Evolutionary conservation across 2,888 invertebrate genomes (phyloP), one percentile per base, ranked within the genome.

Genomic region (Galerucella calmariensis): DNA sequence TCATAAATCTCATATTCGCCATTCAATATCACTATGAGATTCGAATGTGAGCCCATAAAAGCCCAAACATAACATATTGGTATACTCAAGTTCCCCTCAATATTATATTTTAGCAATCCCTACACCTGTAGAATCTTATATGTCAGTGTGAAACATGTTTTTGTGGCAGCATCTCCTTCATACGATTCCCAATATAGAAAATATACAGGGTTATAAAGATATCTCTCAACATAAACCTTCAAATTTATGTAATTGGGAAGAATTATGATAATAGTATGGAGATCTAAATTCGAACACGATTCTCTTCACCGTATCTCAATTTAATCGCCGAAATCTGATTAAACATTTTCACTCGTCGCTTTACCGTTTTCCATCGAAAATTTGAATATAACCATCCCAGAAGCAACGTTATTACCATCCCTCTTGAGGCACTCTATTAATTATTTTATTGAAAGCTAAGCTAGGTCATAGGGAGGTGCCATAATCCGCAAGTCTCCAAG

Each of bases 371-470:
- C 80, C 81, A 80, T 81, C 78, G 81, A 82, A 84, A 84, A 84
- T 84, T 83, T 83, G 84, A 84, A 83, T 84, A 83, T 84, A 82
- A 82, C 81, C 79, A 80, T 77, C 78, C 80, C 77, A 69, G 78
- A 74, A 74, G 76, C 78, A 58, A 75, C 72, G 76, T 79, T 76
- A 75, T 69, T 63, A 66, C 53, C 62, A 69, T 78, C 82, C 83
- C 83, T 8, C 79, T 69, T n/a, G 83, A 83, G 84, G 81, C 82
- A 82, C 80, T 81, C 86, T 86, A 86, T 86, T 86, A 86, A 86
- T 86, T 86, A 86, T 86, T 86, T 86, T 86, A 86, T 86, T 84
- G 86, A 85, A 83, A 84, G 84, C 81, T 82, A 83, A 83, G 82
- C 80, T 77, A 78, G 69, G 75, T 71, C 79, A 72, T 77, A 81